phyloP scores from a whole-genome alignment of 2,113 vertebrate species.

The Odobenus rosmarus region DNA sequence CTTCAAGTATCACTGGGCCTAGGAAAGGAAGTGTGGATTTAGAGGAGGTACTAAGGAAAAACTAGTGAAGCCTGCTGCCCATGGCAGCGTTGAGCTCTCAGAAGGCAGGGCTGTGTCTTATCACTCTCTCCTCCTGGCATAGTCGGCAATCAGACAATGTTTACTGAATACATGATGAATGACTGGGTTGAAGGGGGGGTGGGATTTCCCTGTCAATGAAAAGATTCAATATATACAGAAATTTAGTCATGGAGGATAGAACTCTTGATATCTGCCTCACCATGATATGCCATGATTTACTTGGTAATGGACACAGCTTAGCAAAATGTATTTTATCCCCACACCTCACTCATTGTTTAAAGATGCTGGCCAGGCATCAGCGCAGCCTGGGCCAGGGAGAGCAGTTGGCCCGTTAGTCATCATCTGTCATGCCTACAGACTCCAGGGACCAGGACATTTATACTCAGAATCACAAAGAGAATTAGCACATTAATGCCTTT shows the following conservation, averaged over 20 bases:
- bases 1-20: neutral
- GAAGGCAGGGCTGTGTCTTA: neutral
- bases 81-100: neutral
- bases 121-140: neutral
- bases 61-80: neutral
- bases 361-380: neutral
- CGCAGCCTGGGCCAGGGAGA: neutral
- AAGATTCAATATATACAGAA: neutral
- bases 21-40: neutral
- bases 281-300: accelerated
- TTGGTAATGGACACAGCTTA: neutral
- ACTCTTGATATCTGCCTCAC: neutral
- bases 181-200: neutral
- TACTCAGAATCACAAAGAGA: constrained; percentile 21
- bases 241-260: neutral
- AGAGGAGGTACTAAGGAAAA: neutral
- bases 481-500: neutral
- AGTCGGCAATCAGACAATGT: neutral
- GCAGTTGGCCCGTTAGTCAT: neutral
- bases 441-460: neutral
- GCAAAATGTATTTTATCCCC: neutral
- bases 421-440: neutral
- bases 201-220: too few relatives aligned
- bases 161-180: neutral
- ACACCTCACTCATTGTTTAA: neutral